A percentile compares a stretch with the other conserved stretches of the same genome.
Evolutionary conservation across 2,113 vertebrate genomes (phyloP).

Genomic region (Mungos mungo): DNA sequence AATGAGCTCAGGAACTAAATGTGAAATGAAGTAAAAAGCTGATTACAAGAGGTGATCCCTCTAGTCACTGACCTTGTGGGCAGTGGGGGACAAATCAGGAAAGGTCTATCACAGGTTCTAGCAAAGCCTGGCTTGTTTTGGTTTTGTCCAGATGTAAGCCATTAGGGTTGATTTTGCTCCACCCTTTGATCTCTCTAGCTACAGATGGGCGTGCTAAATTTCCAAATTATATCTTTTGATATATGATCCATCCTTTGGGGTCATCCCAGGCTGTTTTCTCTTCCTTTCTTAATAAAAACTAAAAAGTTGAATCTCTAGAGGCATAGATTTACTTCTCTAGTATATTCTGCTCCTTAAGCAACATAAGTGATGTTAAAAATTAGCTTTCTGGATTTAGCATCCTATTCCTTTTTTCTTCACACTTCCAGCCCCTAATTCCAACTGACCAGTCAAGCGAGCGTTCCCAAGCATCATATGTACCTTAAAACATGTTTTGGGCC

Average conservation of each 20-base stretch:
- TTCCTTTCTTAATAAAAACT: conserved; percentile 37
- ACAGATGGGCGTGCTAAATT: not conserved
- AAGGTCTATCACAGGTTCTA: not conserved
- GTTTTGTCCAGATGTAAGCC: not conserved
- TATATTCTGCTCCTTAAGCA: not conserved
- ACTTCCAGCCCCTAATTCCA: not conserved
- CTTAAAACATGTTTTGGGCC: not conserved
- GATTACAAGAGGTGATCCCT: not conserved
- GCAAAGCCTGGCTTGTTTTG: not conserved
- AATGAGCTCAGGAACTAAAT: not conserved
- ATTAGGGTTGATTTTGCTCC: not conserved
- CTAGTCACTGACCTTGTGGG: not conserved
- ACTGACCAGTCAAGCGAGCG: not conserved
- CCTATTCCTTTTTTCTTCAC: not conserved
- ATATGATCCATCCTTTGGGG: not conserved
- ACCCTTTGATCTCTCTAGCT: not conserved
- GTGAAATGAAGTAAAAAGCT: not conserved
- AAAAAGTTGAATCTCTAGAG: not conserved
- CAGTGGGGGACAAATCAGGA: not conserved
- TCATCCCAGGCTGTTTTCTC: not conserved
- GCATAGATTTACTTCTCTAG: not conserved
- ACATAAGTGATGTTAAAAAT: not conserved
- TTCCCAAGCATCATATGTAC: not conserved
- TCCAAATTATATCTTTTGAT: not conserved
- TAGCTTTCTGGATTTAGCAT: not conserved